A percentile compares a stretch with the other conserved stretches of the same genome.
Conservation (phyloP, 2,888 invertebrate species). For the Macropis europaea region DNA sequence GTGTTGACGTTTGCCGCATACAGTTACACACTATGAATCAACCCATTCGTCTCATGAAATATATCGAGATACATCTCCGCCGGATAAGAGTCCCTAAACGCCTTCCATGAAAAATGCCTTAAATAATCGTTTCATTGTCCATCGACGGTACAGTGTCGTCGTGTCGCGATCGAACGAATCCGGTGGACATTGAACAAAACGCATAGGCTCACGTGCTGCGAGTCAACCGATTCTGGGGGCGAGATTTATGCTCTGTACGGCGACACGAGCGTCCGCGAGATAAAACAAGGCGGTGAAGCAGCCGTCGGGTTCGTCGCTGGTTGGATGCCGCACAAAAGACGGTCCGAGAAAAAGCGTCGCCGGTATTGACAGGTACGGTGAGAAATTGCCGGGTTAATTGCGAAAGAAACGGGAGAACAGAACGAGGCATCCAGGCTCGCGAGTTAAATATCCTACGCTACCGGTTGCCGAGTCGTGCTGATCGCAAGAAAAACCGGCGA, state of each 20-base stretch:
- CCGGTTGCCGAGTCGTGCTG: conserved; percentile 24
- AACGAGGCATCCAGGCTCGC: conserved; percentile 33
- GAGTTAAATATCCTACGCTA: conserved; percentile 52
- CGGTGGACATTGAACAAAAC: background rate
- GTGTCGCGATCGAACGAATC: background rate
- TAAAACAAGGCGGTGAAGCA: conserved; percentile 23
- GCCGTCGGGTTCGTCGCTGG: conserved; percentile 1
- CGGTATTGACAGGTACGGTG: conserved; percentile 66
- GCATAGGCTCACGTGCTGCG: conserved; percentile 27
- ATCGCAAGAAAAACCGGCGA: conserved; percentile 43
- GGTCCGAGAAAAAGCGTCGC: conserved; percentile 44
- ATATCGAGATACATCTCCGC: too few species aligned
- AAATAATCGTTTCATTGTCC: too few species aligned
- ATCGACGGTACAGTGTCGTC: too few species aligned
- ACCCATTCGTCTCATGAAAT: too few species aligned
- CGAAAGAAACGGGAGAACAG: conserved; percentile 54
- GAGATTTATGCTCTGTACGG: conserved; percentile 33
- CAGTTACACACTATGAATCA: too few species aligned
- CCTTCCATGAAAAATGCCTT: too few species aligned
- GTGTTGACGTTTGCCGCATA: too few species aligned
- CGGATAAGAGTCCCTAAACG: too few species aligned
- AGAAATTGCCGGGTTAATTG: conserved; percentile 67
- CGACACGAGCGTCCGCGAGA: background rate
- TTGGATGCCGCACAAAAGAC: conserved; percentile 37
- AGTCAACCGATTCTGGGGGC: conserved; percentile 6